Conservation (phyloP, 2,888 invertebrate species). For the Nemoura dubitans region DNA sequence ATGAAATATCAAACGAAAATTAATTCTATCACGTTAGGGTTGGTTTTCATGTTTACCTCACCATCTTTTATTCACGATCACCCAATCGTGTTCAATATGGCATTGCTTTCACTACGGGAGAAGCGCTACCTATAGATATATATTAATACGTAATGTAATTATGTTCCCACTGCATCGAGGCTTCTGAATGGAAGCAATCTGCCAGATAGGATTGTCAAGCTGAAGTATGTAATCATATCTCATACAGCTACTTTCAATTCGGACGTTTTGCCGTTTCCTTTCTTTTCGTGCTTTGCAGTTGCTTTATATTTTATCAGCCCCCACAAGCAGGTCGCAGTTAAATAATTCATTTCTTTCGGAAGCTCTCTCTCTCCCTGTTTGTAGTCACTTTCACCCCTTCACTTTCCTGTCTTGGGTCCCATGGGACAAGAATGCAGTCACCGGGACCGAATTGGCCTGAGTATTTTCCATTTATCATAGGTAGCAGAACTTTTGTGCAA, state of each 20-base stretch:
- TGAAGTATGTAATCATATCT: background rate
- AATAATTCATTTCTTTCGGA: conserved; percentile 3
- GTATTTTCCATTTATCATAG: no score
- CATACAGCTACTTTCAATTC: background rate
- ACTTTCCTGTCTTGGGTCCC: background rate
- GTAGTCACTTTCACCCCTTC: background rate
- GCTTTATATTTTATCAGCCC: background rate
- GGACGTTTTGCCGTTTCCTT: background rate
- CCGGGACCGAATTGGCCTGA: no score
- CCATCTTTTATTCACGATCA: background rate
- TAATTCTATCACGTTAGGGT: background rate
- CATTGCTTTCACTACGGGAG: background rate
- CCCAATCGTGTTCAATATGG: background rate
- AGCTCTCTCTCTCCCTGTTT: background rate
- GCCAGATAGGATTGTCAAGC: background rate
- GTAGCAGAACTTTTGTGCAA: no score
- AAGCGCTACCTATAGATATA: background rate
- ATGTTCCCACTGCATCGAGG: background rate
- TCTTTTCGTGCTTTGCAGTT: background rate
- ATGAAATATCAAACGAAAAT: background rate
- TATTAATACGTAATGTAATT: background rate
- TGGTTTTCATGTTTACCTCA: background rate
- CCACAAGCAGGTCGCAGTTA: background rate
- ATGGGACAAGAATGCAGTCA: background rate
- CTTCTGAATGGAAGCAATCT: background rate